Evolutionary conservation across 2,797 vertebrate species (phyloP).

Genomic region (Schizopygopsis pylzovi): DNA sequence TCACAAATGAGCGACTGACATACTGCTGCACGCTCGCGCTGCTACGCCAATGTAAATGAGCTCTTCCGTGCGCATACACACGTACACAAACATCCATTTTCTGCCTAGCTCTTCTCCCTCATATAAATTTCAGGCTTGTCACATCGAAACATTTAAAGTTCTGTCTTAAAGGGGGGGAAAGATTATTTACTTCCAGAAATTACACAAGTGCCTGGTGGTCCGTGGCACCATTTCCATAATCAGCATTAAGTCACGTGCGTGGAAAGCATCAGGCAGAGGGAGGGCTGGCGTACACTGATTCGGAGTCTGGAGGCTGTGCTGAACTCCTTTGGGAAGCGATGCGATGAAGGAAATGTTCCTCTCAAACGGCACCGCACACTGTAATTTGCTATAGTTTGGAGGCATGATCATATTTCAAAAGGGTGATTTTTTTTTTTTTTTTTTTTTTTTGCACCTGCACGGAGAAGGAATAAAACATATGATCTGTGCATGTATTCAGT

Average conservation of each 20-base stretch:
- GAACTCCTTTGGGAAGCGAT: background rate
- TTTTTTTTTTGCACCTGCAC: background rate
- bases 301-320: background rate
- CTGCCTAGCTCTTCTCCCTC: background rate
- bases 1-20: conserved; percentile 36
- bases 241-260: conserved; percentile 44
- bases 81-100: conserved; percentile 6
- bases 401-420: background rate
- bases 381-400: background rate
- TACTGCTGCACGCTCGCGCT: background rate
- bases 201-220: conserved; percentile 19
- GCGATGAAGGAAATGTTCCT: background rate
- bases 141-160: conserved; percentile 22
- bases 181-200: conserved; percentile 26
- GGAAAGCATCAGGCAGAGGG: conserved; percentile 21
- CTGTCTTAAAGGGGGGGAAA: conserved; percentile 18
- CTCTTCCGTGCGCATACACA: conserved; percentile 14
- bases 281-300: background rate
- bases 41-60: conserved; percentile 35
- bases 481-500: background rate
- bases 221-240: conserved; percentile 51
- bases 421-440: background rate
- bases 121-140: conserved; percentile 33
- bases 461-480: too few relatives aligned
- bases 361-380: background rate